Conservation (phyloP, 2,113 vertebrate genomes). For the Crocuta crocuta region DNA sequence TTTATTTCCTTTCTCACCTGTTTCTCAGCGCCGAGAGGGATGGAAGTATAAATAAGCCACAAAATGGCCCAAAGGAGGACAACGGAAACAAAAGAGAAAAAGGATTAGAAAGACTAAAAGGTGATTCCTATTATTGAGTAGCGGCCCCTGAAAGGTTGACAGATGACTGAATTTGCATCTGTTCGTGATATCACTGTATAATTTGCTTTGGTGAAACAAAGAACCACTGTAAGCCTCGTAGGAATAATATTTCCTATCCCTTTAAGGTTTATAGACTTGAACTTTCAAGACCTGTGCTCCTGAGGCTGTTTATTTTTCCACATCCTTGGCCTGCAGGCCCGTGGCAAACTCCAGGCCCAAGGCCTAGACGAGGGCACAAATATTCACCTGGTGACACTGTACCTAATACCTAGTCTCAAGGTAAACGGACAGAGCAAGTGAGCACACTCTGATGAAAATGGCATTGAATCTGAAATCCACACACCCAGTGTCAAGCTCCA, state of each 20-base stretch:
- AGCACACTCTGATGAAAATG: not conserved
- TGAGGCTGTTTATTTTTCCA: conserved; percentile 62
- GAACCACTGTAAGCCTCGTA: conserved; percentile 10
- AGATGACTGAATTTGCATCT: conserved; percentile 51
- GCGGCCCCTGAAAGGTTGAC: not conserved
- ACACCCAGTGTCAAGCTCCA: not conserved
- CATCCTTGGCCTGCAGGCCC: conserved; percentile 32
- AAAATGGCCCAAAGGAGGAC: not conserved
- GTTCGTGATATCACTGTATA: not conserved
- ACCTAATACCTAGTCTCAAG: not conserved
- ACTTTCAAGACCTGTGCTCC: conserved; percentile 59
- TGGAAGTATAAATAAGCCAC: not conserved
- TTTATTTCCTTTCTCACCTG: not conserved
- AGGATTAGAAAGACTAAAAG: not conserved
- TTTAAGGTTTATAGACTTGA: conserved; percentile 75
- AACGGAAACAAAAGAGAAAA: not conserved
- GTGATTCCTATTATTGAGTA: not conserved
- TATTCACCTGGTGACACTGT: not conserved
- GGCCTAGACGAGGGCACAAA: not conserved
- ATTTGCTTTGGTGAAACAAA: conserved; percentile 66
- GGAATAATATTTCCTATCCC: conserved; percentile 50
- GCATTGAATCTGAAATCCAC: not conserved
- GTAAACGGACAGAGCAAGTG: not conserved
- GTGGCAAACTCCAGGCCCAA: not conserved
- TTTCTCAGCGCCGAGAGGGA: not conserved